A percentile compares a stretch with the other conserved stretches of the same genome.
phyloP scores from a whole-genome alignment of 2,113 vertebrate species.

The Glaucidium brasilianum region DNA sequence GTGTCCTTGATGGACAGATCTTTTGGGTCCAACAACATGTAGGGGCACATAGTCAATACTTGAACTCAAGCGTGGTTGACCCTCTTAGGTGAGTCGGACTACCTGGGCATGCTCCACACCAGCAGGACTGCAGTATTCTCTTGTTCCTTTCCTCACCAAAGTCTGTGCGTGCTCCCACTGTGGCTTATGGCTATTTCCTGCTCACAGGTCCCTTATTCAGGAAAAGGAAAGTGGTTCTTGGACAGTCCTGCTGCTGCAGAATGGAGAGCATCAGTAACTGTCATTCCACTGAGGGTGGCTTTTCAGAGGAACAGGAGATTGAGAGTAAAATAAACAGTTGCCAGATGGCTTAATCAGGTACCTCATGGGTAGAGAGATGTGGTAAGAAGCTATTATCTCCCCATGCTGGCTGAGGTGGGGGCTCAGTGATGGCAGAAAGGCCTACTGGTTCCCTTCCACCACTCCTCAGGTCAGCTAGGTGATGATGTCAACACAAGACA shows the following conservation, averaged over 20 bases:
- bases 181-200: not conserved
- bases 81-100: not conserved
- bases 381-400: not conserved
- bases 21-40: not conserved
- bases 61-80: not conserved
- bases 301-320: not conserved
- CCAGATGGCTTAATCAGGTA: not conserved
- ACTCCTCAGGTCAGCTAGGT: not conserved
- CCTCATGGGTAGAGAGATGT: not conserved
- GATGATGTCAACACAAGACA: rapidly evolving
- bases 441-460: not conserved
- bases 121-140: not conserved
- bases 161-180: not conserved
- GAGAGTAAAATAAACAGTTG: not conserved
- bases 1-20: not conserved
- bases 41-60: no score
- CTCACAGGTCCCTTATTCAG: not conserved
- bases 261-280: not conserved
- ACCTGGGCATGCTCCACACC: not conserved
- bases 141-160: not conserved
- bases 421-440: not conserved
- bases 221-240: not conserved
- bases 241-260: not conserved
- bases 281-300: not conserved
- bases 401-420: not conserved